These are phyloP conservation scores for Rhinopithecus roxellana DNA, from an alignment of 2,113 vertebrate species.

Conservation along the genomic window DNA sequence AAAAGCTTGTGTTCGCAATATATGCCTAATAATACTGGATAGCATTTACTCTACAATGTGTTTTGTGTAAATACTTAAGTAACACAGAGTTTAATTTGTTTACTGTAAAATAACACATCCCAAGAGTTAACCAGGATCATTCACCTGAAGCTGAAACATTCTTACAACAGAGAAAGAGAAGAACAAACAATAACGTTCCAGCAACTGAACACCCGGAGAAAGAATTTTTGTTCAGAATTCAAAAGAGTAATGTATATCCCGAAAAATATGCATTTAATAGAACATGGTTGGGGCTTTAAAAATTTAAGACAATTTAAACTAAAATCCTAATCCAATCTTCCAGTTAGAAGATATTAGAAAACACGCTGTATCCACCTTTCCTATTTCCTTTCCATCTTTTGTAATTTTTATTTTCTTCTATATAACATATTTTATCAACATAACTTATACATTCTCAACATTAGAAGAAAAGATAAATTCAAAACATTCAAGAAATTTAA, in stretches of 20 bases:
- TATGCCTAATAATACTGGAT: rapidly evolving
- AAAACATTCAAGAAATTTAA: not conserved
- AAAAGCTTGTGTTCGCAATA: not conserved
- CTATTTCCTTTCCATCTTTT: not conserved
- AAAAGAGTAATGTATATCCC: no score
- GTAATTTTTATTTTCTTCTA: not conserved
- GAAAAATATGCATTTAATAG: no score
- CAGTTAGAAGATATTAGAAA: no score
- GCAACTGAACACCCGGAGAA: not conserved
- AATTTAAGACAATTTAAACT: no score
- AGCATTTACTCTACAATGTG: not conserved
- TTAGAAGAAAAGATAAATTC: not conserved
- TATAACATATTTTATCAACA: not conserved
- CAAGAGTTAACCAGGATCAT: not conserved
- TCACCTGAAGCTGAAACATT: not conserved
- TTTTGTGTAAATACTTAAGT: not conserved
- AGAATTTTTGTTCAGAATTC: not conserved
- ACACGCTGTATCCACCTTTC: not conserved
- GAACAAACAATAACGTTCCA: not conserved
- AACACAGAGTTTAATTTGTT: not conserved
- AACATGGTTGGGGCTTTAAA: no score
- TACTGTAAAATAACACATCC: not conserved
- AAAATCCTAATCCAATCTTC: no score
- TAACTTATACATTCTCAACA: not conserved
- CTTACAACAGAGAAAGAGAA: not conserved